A percentile compares a stretch with the other conserved stretches of the same genome.
Conservation (phyloP, 2,888 invertebrate genomes). For the Leucophenga maculata region DNA sequence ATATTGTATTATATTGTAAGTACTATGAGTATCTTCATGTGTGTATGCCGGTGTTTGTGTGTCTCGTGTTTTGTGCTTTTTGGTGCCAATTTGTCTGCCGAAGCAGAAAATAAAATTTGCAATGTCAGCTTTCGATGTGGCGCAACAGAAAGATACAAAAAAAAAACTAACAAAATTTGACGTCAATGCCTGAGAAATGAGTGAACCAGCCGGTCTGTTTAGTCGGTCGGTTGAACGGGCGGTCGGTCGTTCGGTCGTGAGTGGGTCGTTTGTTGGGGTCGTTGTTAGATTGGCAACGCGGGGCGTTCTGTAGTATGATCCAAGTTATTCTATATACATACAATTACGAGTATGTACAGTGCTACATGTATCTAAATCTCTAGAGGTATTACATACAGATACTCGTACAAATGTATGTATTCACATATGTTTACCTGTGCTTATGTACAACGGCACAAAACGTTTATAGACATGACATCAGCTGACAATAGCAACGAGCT, state of each 20-base stretch:
- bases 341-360: not conserved
- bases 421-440: not conserved
- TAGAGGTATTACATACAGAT: too few species aligned
- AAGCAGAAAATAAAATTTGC: constrained; percentile 28
- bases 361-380: not conserved
- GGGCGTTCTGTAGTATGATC: too few species aligned
- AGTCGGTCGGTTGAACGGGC: too few species aligned
- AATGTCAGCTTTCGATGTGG: constrained; percentile 22
- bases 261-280: too few species aligned
- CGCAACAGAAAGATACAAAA: constrained; percentile 9
- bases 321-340: not conserved
- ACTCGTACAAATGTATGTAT: not conserved
- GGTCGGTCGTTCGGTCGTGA: too few species aligned
- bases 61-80: constrained; percentile 23
- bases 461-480: constrained; percentile 22
- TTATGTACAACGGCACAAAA: not conserved
- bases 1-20: not conserved
- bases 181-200: constrained; percentile 1
- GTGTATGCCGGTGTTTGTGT: not conserved
- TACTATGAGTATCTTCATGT: not conserved
- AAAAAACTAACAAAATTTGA: constrained; percentile 5
- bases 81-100: constrained; percentile 26
- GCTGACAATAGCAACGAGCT: constrained; percentile 2
- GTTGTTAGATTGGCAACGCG: too few species aligned
- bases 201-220: too few species aligned